These are phyloP conservation scores for Aphidius ervi DNA, from an alignment of 1,140 invertebrate species.

Conservation along the genomic window DNA sequence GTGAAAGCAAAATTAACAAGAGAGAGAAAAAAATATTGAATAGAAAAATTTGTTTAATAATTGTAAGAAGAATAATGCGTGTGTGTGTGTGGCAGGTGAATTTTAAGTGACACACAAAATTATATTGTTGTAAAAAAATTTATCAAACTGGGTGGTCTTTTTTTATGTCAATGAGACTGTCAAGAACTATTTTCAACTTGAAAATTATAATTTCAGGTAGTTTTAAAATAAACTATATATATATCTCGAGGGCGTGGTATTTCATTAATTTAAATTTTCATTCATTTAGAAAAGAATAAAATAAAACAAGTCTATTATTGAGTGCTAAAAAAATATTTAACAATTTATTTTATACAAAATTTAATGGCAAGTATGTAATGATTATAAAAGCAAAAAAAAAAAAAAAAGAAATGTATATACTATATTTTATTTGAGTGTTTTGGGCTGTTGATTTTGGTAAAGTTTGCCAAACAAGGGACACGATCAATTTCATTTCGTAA, in stretches of 20 bases:
- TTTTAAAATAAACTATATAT: neutral
- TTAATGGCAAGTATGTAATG: neutral
- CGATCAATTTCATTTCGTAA: too few species aligned
- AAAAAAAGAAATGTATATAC: slow-evolving; percentile 1
- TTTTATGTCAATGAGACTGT: too few species aligned
- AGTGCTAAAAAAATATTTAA: too few species aligned
- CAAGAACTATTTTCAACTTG: too few species aligned
- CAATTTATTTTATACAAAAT: neutral
- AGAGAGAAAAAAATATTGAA: slow-evolving; percentile 3
- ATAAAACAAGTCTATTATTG: too few species aligned
- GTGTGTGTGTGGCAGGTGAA: slow-evolving; percentile 8
- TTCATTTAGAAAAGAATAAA: too few species aligned
- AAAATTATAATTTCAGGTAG: neutral
- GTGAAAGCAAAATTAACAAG: slow-evolving; percentile 11
- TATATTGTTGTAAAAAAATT: neutral
- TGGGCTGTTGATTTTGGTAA: too few species aligned
- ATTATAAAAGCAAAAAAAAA: neutral
- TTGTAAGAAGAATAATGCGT: neutral
- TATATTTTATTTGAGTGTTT: neutral
- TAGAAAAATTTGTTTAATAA: neutral
- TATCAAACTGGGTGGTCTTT: slow-evolving; percentile 1
- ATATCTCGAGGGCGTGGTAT: neutral
- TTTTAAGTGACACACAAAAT: slow-evolving; percentile 8
- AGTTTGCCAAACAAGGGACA: too few species aligned
- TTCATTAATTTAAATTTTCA: neutral